Base-by-base conservation (phyloP, 2,797 vertebrate species). In the Podarcis siculus region DNA sequence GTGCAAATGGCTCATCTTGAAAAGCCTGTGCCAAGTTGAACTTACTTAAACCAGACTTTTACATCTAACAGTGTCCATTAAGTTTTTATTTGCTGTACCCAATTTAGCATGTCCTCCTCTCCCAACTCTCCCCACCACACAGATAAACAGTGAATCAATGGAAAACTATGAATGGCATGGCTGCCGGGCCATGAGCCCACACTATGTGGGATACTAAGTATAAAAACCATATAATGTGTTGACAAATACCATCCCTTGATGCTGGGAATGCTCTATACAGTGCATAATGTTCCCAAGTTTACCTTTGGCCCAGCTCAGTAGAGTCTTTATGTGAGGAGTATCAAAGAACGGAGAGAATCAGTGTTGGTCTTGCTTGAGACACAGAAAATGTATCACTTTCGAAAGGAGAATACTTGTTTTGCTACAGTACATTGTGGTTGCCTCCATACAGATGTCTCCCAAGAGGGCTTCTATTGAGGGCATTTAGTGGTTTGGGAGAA, bases 401-500 rank as follows among this genome's bases (percentile, higher is more conserved):
- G 80, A 30, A 79, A 84, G 37, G 2, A 45, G 30, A 90, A 67
- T 89, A 0, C 79, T 85, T 84, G 84, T 90, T 77, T 83, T 76
- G 39, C 91, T 82, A 30, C 85, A 90, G 91, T 85, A 93, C 82
- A 87, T 81, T 67, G 83, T 82, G 89, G 90, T 95, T 90, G 90
- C 89, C 75, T 93, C 90, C 87, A 76, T 89, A 93, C 87, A 90
- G 5, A 90, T 95, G 90, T 92, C 91, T 83, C 69, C 77, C 86
- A 67, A 77, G 80, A 30, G 82, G 81, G 80, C 87, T 90, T 45
- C 69, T 89, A 2, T 39, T 90, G 80, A 89, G 93, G 87, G 83
- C 35, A 5, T 90, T 88, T 89, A 66, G 93, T 92, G 91, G 91
- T 92, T 94, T 91, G 90, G 77, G 66, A 92, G 88, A 90, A 93